Evolutionary conservation across 2,113 vertebrate species (phyloP).

Genomic region (Dipodomys stephensi): DNA sequence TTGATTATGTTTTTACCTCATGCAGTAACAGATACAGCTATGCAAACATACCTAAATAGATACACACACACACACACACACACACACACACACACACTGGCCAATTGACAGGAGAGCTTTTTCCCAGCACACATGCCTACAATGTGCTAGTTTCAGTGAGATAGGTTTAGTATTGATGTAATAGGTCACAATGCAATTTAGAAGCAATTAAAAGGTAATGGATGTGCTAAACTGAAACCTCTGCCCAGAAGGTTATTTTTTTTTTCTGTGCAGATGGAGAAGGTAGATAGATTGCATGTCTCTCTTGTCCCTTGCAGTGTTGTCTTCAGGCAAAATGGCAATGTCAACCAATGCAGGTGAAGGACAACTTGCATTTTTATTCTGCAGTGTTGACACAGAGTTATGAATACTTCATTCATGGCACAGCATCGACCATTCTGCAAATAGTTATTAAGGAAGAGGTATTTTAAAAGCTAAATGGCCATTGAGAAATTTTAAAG

Average conservation of each 20-base stretch:
- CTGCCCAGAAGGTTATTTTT: conserved; percentile 88
- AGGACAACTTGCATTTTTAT: conserved; percentile 53
- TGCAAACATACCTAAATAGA: neutral
- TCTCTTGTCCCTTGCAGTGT: conserved; percentile 80
- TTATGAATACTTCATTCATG: conserved; percentile 52
- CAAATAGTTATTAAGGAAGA: conserved; percentile 57
- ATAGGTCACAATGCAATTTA: conserved; percentile 94
- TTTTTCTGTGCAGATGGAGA: conserved; percentile 77
- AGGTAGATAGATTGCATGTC: conserved; percentile 86
- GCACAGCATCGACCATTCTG: conserved; percentile 18
- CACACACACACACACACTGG: neutral
- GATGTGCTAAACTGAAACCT: conserved; percentile 92
- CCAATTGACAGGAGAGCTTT: conserved; percentile 63
- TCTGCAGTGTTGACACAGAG: conserved; percentile 21
- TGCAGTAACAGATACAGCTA: neutral
- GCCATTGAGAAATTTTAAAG: conserved; percentile 14
- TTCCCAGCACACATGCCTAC: conserved; percentile 70
- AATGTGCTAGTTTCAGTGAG: conserved; percentile 82
- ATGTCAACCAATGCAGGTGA: conserved; percentile 71
- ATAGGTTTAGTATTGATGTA: conserved; percentile 89
- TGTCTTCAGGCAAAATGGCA: conserved; percentile 76
- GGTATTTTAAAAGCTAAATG: conserved; percentile 66
- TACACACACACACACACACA: accelerated
- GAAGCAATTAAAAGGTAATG: conserved; percentile 97
- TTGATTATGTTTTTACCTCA: neutral